Evolutionary conservation across 2,113 vertebrate genomes (phyloP), one percentile per base, ranked within the genome.

Genomic region (Paramisgurnus dabryanus): DNA sequence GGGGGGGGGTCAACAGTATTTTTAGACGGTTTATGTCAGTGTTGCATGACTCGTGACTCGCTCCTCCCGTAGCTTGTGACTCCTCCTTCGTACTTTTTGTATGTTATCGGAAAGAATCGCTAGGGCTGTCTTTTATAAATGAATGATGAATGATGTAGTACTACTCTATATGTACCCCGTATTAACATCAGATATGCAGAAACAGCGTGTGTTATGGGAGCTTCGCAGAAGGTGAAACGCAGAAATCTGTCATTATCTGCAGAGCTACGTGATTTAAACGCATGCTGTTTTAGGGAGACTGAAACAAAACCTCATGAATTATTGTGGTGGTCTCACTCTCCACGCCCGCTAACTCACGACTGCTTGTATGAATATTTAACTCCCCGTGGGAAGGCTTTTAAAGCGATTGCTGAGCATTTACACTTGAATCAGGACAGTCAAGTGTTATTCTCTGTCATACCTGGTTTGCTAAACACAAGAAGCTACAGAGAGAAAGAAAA

Each of bases 341-440:
- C 83, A 70, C 66, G 84, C 79, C 84, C 84, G 72, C 76, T 86
- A 86, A 90, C 85, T 79, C 84, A 89, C 61, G 63, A 70, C 80
- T 86, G 86, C 82, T 83, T 85, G 85, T 86, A 91, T 91, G 83
- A 90, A 92, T 91, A 90, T 92, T 91, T 92, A 75, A 91, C 60
- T 76, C 69, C 64, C 27, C 3, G 70, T 80, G 67, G 80, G 77
- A 86, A 87, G 86, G 86, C 86, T 91, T 92, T 91, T 88, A 87
- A 88, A 88, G 82, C 78, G 80, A 82, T 86, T 85, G 73, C 85
- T 89, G 85, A 84, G 68, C 81, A 90, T 85, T 85, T 74, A 82
- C 57, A 67, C 18, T 81, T 11, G 22, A 67, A 77, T 87, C n/a
- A 76, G 22, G 83, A 80, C 77, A 80, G 87, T 82, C 65, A 68